Conservation (phyloP, 2,888 invertebrate genomes). For the Himalopsyche anomala region DNA sequence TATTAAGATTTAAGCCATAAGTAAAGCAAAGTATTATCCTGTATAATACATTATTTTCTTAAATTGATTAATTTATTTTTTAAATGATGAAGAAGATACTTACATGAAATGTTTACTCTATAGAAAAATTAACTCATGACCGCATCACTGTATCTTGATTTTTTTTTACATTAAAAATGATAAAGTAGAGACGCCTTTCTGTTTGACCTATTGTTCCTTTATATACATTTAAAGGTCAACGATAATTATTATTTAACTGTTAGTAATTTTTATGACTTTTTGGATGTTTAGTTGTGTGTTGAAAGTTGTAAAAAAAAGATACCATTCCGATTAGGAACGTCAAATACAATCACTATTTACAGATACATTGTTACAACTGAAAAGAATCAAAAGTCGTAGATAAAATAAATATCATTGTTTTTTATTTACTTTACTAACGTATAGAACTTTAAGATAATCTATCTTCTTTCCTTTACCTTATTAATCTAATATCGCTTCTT, state of each 20-base stretch:
- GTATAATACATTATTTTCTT: too few species aligned
- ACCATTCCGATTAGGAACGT: constrained; percentile 21
- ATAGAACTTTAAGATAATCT: too few species aligned
- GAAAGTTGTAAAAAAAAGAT: constrained; percentile 36
- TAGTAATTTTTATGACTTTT: constrained; percentile 44
- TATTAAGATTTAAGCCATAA: too few species aligned
- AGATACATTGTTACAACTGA: not conserved
- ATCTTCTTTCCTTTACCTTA: too few species aligned
- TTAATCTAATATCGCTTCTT: too few species aligned
- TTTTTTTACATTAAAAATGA: constrained; percentile 39
- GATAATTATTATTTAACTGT: constrained; percentile 44
- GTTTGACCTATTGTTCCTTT: not conserved
- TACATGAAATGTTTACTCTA: too few species aligned
- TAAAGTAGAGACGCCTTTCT: constrained; percentile 23
- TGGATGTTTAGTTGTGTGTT: constrained; percentile 22
- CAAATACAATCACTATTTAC: not conserved
- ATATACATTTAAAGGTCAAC: constrained; percentile 20
- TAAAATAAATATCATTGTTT: too few species aligned
- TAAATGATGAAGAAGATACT: too few species aligned
- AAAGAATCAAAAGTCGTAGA: not conserved
- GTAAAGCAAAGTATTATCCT: too few species aligned
- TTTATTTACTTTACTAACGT: too few species aligned
- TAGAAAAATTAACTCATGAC: too few species aligned
- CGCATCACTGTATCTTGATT: not conserved
- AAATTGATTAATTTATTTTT: too few species aligned